Percentiles rank a stretch among this genome's conserved stretches.
These are phyloP conservation scores for Solenopsis fugax DNA, from an alignment of 1,140 invertebrate species.

Conservation along the genomic window DNA sequence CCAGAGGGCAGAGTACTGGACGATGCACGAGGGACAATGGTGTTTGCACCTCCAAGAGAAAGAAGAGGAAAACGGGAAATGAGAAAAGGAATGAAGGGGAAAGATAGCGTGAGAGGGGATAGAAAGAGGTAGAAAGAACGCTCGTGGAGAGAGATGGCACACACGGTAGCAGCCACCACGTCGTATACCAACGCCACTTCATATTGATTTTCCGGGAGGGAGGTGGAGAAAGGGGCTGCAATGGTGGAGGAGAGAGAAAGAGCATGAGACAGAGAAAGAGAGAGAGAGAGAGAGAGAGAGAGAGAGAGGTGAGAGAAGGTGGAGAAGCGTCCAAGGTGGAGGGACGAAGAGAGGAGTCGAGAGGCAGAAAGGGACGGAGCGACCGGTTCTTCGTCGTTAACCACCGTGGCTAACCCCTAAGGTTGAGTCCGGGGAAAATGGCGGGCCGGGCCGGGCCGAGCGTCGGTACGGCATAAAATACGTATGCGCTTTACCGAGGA, in stretches of 20 bases:
- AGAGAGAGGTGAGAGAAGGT: not conserved
- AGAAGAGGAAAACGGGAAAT: not conserved
- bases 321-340: conserved; percentile 48
- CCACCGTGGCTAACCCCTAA: conserved; percentile 67
- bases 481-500: conserved; percentile 25
- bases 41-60: not conserved
- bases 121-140: conserved; percentile 27
- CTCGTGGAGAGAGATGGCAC: conserved; percentile 43
- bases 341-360: conserved; percentile 27
- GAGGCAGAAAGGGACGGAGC: conserved; percentile 13
- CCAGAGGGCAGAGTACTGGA: conserved; percentile 16
- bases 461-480: conserved; percentile 57
- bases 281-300: conserved; percentile 54
- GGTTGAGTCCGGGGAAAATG: conserved; percentile 72
- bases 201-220: conserved; percentile 84
- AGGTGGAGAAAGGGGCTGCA: conserved; percentile 62
- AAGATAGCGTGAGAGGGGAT: not conserved
- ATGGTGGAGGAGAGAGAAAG: conserved; percentile 58
- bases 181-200: conserved; percentile 79
- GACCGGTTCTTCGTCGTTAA: conserved; percentile 67
- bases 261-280: conserved; percentile 43
- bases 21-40: conserved; percentile 14
- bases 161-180: conserved; percentile 80
- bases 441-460: conserved; percentile 44
- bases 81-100: not conserved